A percentile compares a stretch with the other conserved stretches of the same genome.
Evolutionary conservation across 2,113 vertebrate genomes (phyloP).

Genomic region (Copsychus sechellarum): DNA sequence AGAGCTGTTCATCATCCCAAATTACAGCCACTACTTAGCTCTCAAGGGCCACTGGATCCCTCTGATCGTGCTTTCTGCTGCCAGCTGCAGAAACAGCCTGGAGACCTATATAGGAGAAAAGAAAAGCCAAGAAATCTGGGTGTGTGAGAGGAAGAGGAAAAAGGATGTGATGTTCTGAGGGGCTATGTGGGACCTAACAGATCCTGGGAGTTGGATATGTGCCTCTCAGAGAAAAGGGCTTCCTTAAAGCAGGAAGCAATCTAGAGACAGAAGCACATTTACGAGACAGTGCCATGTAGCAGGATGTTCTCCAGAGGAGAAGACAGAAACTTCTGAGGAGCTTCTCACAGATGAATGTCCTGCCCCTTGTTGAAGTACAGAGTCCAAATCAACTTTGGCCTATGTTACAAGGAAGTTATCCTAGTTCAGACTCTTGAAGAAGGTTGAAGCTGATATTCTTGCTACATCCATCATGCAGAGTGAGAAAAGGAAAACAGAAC

Average conservation of each 20-base stretch:
- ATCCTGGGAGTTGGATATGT: background rate
- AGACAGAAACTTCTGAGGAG: background rate
- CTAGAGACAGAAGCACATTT: background rate
- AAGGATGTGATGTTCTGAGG: background rate
- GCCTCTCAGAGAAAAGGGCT: background rate
- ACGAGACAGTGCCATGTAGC: background rate
- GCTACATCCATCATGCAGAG: background rate
- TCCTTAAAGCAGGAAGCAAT: background rate
- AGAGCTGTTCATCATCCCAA: background rate
- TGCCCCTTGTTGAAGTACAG: background rate
- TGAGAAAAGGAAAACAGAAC: background rate
- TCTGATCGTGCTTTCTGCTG: background rate
- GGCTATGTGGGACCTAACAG: background rate
- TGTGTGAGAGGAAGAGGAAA: background rate
- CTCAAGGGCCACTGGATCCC: background rate
- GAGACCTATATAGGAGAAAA: background rate
- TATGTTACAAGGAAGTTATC: background rate
- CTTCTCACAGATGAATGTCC: background rate
- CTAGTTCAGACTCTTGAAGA: background rate
- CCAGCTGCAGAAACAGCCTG: background rate
- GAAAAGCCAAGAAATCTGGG: background rate
- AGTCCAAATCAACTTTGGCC: background rate
- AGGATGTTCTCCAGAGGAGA: background rate
- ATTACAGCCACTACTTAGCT: background rate
- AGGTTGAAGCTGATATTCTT: background rate